phyloP scores from a whole-genome alignment of 2,797 vertebrate genomes.

The Prionace glauca region DNA sequence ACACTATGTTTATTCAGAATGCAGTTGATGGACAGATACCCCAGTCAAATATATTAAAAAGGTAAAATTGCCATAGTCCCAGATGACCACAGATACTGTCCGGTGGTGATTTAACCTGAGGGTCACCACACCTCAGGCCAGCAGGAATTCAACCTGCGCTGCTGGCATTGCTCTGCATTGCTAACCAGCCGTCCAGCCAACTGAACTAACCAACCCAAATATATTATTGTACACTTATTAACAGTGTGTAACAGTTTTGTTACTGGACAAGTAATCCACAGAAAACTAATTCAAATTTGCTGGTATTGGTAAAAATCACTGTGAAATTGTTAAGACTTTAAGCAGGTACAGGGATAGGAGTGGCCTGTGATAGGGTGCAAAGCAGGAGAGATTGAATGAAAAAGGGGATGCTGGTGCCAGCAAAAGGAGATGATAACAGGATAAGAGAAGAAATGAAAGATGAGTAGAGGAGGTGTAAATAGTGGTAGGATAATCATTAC shows the following conservation, averaged over 20 bases:
- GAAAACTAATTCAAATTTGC: background rate
- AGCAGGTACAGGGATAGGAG: background rate
- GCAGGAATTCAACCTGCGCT: too few relatives aligned
- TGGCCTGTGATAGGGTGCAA: background rate
- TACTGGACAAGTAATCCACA: background rate
- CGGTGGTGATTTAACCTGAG: too few relatives aligned
- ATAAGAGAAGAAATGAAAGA: background rate
- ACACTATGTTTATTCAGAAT: background rate
- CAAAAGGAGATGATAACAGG: background rate
- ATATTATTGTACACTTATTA: too few relatives aligned
- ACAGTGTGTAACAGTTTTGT: background rate
- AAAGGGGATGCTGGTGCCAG: background rate
- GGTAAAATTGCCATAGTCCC: too few relatives aligned
- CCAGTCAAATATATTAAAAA: background rate
- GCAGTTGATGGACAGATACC: background rate
- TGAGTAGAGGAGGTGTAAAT: background rate
- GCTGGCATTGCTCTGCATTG: too few relatives aligned
- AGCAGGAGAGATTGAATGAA: background rate
- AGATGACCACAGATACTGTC: too few relatives aligned
- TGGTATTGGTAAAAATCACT: background rate
- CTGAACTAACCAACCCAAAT: too few relatives aligned
- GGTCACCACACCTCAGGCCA: too few relatives aligned
- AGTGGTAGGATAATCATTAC: background rate
- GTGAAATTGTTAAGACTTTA: background rate
- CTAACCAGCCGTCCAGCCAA: too few relatives aligned